These are phyloP conservation scores for Polypterus bichir DNA, from an alignment of 2,113 vertebrate species.

Conservation along the genomic window DNA sequence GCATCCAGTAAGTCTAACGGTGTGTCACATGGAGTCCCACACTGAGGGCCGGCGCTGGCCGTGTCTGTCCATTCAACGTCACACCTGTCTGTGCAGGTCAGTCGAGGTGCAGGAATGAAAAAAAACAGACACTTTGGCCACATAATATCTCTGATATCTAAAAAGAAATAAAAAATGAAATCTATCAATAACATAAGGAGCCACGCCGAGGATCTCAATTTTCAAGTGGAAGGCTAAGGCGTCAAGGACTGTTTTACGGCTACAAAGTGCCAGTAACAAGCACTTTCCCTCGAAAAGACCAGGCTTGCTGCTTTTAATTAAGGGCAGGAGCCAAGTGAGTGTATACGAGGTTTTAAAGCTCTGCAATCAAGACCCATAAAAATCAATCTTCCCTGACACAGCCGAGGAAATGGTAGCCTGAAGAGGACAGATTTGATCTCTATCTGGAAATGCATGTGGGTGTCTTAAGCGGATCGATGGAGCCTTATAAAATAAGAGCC, in stretches of 20 bases:
- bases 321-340: slow-evolving; percentile 5
- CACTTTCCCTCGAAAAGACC: slow-evolving; percentile 4
- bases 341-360: slow-evolving; percentile 30
- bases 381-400: slow-evolving; percentile 40
- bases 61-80: too few relatives aligned
- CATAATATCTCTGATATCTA: too few relatives aligned
- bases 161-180: too few relatives aligned
- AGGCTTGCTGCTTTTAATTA: slow-evolving; percentile 19
- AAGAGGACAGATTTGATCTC: slow-evolving; percentile 30
- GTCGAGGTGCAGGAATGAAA: too few relatives aligned
- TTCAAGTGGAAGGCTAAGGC: neutral
- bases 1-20: too few relatives aligned
- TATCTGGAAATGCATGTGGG: slow-evolving; percentile 28
- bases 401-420: slow-evolving; percentile 33
- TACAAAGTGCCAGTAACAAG: neutral
- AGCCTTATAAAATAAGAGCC: slow-evolving; percentile 28
- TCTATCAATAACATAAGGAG: too few relatives aligned
- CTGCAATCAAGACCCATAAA: slow-evolving; percentile 25
- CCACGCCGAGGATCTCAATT: too few relatives aligned
- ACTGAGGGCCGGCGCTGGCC: too few relatives aligned
- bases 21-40: too few relatives aligned
- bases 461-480: slow-evolving; percentile 32
- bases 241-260: neutral
- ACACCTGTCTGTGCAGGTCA: too few relatives aligned
- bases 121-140: too few relatives aligned